These are phyloP conservation scores for Bombyx mandarina DNA, from an alignment of 1,140 invertebrate genomes.

Conservation along the genomic window DNA sequence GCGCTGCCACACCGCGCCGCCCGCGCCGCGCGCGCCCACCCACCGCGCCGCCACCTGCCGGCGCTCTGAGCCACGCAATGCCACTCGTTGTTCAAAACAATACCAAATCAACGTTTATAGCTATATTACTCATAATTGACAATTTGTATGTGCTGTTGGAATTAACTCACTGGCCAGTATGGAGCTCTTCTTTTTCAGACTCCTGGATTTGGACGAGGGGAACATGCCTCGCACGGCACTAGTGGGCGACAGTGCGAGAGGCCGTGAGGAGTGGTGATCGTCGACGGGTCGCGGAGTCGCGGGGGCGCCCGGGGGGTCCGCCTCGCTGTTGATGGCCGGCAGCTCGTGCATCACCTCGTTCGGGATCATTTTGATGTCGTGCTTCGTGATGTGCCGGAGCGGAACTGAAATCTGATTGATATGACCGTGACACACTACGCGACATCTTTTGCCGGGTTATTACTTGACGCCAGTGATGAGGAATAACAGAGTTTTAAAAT, in stretches of 20 bases:
- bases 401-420: slow-evolving; percentile 35
- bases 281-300: slow-evolving; percentile 3
- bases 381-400: slow-evolving; percentile 50
- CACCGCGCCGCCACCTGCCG: slow-evolving; percentile 27
- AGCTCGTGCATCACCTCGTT: slow-evolving; percentile 31
- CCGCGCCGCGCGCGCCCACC: slow-evolving; percentile 25
- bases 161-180: slow-evolving; percentile 77
- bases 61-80: slow-evolving; percentile 18
- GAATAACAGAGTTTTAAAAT: too few relatives aligned
- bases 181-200: slow-evolving; percentile 78
- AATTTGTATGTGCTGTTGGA: background rate
- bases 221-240: slow-evolving; percentile 48
- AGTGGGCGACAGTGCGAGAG: slow-evolving; percentile 23
- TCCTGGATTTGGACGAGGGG: slow-evolving; percentile 55
- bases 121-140: background rate
- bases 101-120: too few relatives aligned
- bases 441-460: too few relatives aligned
- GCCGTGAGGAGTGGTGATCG: slow-evolving; percentile 4
- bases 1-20: slow-evolving; percentile 24
- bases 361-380: slow-evolving; percentile 54
- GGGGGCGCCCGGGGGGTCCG: slow-evolving; percentile 14
- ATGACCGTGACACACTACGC: background rate
- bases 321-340: slow-evolving; percentile 41
- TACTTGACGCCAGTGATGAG: too few relatives aligned
- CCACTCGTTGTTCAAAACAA: too few relatives aligned